phyloP scores from a whole-genome alignment of 2,113 vertebrate species.

The Cyprinus carpio region DNA sequence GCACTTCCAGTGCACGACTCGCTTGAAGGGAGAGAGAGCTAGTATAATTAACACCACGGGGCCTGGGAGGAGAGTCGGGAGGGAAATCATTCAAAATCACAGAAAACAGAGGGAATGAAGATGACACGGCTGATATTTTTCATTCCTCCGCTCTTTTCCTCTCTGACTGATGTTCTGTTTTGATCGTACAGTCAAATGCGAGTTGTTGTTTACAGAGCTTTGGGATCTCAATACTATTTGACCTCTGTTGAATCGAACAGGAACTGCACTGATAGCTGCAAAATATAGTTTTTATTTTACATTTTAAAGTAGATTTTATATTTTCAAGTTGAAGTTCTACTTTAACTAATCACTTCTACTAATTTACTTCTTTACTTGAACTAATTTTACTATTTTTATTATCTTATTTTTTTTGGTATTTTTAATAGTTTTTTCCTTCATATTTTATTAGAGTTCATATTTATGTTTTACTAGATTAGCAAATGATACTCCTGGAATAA shows the following conservation, averaged over 20 bases:
- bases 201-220: not conserved
- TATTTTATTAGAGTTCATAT: not conserved
- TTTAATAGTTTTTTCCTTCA: no score
- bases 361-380: not conserved
- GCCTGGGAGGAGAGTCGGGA: constrained; percentile 60
- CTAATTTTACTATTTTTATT: not conserved
- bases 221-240: not conserved
- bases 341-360: no score
- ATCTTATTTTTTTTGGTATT: not conserved
- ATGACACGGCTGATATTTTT: constrained; percentile 44
- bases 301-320: no score
- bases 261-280: not conserved
- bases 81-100: constrained; percentile 56
- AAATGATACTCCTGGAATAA: not conserved
- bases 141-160: not conserved
- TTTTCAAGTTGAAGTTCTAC: no score
- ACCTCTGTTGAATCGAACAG: not conserved
- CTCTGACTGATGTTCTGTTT: constrained; percentile 4
- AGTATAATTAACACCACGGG: constrained; percentile 76
- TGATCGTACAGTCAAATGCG: not conserved
- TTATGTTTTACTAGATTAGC: not conserved
- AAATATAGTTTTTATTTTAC: not conserved
- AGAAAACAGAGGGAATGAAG: constrained; percentile 55
- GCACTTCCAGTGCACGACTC: constrained; percentile 67
- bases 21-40: constrained; percentile 58